Percentiles rank a stretch among this genome's conserved stretches.
Conservation (phyloP, 2,888 invertebrate species). For the Romanomermis culicivorax region DNA sequence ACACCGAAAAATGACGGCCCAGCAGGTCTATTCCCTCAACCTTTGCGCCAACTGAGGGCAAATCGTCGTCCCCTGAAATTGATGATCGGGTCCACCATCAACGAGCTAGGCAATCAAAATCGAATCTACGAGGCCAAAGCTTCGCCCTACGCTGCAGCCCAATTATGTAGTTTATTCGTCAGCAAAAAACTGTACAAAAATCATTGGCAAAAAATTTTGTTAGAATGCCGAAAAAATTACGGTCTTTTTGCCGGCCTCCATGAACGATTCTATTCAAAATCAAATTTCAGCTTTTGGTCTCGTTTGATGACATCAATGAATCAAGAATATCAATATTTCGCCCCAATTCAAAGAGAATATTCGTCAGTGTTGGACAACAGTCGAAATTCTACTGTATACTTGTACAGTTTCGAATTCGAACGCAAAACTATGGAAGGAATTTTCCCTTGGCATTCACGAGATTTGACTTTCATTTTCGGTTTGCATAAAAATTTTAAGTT, state of each 20-base stretch:
- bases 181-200: background rate
- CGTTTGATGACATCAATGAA: background rate
- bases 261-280: background rate
- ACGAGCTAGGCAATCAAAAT: background rate
- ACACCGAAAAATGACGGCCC: conserved; percentile 3
- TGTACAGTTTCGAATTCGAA: conserved; percentile 11
- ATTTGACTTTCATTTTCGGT: conserved; percentile 10
- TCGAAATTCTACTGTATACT: background rate
- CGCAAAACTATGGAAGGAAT: background rate
- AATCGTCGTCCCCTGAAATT: background rate
- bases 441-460: conserved; percentile 8
- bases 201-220: background rate
- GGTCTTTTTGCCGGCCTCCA: background rate
- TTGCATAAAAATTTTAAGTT: conserved; percentile 6
- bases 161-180: background rate
- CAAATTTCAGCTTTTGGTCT: background rate
- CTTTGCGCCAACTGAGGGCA: background rate
- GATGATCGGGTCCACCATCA: conserved; percentile 8
- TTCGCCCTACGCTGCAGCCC: background rate
- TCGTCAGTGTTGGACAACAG: background rate
- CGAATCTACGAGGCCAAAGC: background rate
- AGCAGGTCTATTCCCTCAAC: conserved; percentile 5
- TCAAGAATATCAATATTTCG: background rate
- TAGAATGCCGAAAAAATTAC: background rate
- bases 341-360: background rate